Percentiles rank a stretch among this genome's conserved stretches.
These are phyloP conservation scores for Nephrotoma flavescens DNA, from an alignment of 2,888 invertebrate species.

Conservation along the genomic window DNA sequence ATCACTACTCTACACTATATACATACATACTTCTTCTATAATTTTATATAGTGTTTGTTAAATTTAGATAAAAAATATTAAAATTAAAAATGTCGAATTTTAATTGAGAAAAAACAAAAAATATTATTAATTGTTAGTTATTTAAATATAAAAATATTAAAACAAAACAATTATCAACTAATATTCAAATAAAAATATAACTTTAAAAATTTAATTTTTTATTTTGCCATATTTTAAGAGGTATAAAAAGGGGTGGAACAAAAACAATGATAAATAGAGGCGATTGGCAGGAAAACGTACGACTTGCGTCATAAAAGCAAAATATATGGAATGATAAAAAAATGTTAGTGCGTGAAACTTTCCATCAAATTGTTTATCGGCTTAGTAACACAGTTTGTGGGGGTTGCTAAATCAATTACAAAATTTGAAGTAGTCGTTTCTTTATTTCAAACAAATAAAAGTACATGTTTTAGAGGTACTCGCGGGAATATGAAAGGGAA, in stretches of 20 bases:
- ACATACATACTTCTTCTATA: not conserved
- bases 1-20: too few species aligned
- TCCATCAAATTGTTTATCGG: too few species aligned
- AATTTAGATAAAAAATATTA: not conserved
- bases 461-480: too few species aligned
- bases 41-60: not conserved
- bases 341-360: too few species aligned
- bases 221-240: not conserved
- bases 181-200: not conserved
- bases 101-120: not conserved
- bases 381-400: too few species aligned
- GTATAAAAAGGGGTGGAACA: not conserved
- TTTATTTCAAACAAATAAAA: too few species aligned
- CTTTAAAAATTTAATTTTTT: not conserved
- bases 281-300: not conserved
- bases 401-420: too few species aligned
- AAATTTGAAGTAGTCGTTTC: too few species aligned
- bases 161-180: not conserved
- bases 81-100: not conserved
- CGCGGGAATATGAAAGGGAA: too few species aligned
- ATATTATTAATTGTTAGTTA: not conserved
- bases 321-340: not conserved
- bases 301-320: not conserved
- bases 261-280: not conserved
- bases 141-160: not conserved